Percentiles rank a stretch among this genome's conserved stretches.
Evolutionary conservation across 1,140 invertebrate genomes (phyloP).

Genomic region (Batillaria attramentaria): DNA sequence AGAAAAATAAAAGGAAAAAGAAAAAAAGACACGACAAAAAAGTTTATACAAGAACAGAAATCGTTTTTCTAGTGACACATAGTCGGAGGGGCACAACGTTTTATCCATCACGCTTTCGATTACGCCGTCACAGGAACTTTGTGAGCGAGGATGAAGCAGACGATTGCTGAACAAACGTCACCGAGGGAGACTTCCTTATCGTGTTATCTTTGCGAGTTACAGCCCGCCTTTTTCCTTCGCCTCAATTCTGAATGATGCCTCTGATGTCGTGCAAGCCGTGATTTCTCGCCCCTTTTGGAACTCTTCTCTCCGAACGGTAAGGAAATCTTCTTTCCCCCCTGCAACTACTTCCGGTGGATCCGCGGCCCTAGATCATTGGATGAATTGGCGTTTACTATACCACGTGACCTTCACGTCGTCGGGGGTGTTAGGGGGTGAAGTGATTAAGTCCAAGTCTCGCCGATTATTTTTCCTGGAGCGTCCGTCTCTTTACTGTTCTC

Average conservation of each 20-base stretch:
- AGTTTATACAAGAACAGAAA: neutral
- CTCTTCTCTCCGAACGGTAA: neutral
- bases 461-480: too few relatives aligned
- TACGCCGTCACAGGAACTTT: neutral
- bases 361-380: neutral
- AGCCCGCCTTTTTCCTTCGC: neutral
- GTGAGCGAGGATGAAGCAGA: too few relatives aligned
- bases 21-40: neutral
- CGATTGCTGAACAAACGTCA: neutral
- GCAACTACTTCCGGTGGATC: neutral
- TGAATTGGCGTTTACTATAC: neutral
- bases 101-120: neutral
- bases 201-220: neutral
- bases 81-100: neutral
- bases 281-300: neutral
- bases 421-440: too few relatives aligned
- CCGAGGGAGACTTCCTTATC: neutral
- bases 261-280: neutral
- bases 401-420: slow-evolving; percentile 1
- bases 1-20: neutral
- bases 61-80: neutral
- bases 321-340: neutral
- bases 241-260: too few relatives aligned
- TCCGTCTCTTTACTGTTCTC: too few relatives aligned
- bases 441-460: too few relatives aligned